Evolutionary conservation across 1,140 invertebrate species (phyloP), one percentile per base, ranked within the genome.

Genomic region (Harpegnathos saltator): DNA sequence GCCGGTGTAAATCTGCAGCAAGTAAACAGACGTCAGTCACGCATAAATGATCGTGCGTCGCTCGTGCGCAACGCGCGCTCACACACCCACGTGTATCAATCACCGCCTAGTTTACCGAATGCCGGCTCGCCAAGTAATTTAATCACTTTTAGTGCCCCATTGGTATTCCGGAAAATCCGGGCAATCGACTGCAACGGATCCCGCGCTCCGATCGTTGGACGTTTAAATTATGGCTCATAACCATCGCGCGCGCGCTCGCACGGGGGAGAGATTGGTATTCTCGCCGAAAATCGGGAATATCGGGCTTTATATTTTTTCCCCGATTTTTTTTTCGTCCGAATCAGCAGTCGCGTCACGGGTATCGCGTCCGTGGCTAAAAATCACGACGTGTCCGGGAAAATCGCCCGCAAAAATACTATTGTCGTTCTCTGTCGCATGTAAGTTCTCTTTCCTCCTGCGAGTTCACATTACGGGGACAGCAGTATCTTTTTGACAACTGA

Each of bases 71-170:
- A 77, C 77, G 66, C 59, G 61, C 84, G 56, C 38, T 44, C 38
- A 9, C 82, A 74, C 71, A 69, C 59, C 50, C 66, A 50, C 71
- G 54, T 52, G 83, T 87, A 88, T 88, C 87, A 87, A 85, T 88
- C 85, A 87, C 77, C 22, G 77, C n/a, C 52, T 68, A 87, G 87
- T 88, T 88, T 88, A 82, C 77, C 86, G 71, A 82, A 59, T 72
- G 83, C 86, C 66, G 54, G 85, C 72, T 88, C 72, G 86, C 87
- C 86, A 87, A 85, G 85, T 88, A 87, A 88, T 88, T 88, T 88
- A 88, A 88, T 88, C 87, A 88, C 87, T 88, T 88, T 88, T 85
- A 87, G 86, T 88, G 29, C 71, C 61, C 83, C 56, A 82, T 85
- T 74, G 75, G 86, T 85, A 88, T 88, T 85, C 59, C 56, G 83